These are phyloP conservation scores for Xylota segnis DNA, from an alignment of 2,888 invertebrate genomes.

Conservation along the genomic window DNA sequence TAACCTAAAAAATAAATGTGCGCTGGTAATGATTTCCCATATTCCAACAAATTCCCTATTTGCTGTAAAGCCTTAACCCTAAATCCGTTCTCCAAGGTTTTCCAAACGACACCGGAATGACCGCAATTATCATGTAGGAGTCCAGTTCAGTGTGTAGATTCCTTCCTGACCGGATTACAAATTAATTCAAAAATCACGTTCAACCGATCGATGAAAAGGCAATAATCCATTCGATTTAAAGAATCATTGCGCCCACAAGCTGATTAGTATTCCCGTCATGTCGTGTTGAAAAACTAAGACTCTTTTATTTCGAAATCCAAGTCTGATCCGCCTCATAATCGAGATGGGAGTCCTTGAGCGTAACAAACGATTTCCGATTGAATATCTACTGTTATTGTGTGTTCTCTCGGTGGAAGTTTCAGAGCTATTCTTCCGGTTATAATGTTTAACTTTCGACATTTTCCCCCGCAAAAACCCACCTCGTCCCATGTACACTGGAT, in stretches of 20 bases:
- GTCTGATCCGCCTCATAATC: conserved; percentile 10
- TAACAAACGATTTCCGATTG: not conserved
- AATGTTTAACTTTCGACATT: conserved; percentile 4
- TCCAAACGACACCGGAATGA: not conserved
- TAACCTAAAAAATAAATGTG: too few species aligned
- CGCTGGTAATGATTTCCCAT: too few species aligned
- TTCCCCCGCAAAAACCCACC: too few species aligned
- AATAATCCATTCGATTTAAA: conserved; percentile 9
- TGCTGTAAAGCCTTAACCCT: not conserved
- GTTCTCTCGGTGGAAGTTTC: not conserved
- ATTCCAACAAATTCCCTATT: too few species aligned
- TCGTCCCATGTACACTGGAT: not conserved
- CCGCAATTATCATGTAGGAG: not conserved
- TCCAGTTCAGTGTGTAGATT: not conserved
- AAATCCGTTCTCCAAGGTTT: not conserved
- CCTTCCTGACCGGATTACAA: not conserved
- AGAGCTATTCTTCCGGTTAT: not conserved
- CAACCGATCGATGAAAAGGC: not conserved
- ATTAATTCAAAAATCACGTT: conserved; percentile 9
- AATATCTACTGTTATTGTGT: conserved; percentile 2
- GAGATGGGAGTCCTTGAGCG: conserved; percentile 2
- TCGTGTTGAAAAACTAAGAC: not conserved
- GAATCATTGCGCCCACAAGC: not conserved
- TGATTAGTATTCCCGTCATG: conserved; percentile 10
- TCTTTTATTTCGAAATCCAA: not conserved